Base-by-base conservation (phyloP, 1,140 invertebrate species). In the Eurosta solidaginis region DNA sequence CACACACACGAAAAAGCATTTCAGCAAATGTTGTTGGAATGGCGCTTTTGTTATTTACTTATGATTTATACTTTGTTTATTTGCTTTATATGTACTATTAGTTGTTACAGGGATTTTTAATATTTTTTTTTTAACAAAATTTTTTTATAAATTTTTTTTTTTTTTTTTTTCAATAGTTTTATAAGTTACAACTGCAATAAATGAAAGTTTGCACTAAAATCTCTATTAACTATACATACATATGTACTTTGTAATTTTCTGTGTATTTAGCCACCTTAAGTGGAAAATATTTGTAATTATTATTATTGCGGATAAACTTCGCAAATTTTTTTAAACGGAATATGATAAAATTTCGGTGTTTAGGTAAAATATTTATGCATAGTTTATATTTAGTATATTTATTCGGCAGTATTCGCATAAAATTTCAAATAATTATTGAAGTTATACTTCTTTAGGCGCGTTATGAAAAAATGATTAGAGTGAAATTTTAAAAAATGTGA, bases 211-310 rank as follows among this genome's bases (percentile, higher is more conserved):
- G 1, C 59, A 33, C 33, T 29, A 68, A n/a, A 36, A 10, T 68
- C 40, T 68, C 59, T 33, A 68, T 68, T 68, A 68, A 27, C 59
- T 68, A n/a, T n/a, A n/a, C n/a, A n/a, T n/a, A n/a, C n/a, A n/a
- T 68, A 40, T 40, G 33, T 20, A 68, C 59, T 68, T n/a, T n/a
- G n/a, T n/a, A n/a, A n/a, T n/a, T n/a, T n/a, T n/a, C n/a, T n/a
- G n/a, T n/a, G n/a, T n/a, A n/a, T n/a, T 20, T 40, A 33, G 3
- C 40, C 17, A 1, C 27, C 33, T 12, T 68, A 68, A 68, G 59
- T 68, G 59, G 59, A 40, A 40, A 40, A 12, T n/a, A 40, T 68
- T 10, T 52, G 49, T 5, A 22, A 22, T 52, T 52, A 25, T 22
- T 52, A 22, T 22, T 9, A 29, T n/a, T 68, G 33, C 22, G n/a